Percentiles rank a stretch among this genome's conserved stretches.
Conservation (phyloP, 1,140 invertebrate species). For the Belonocnema kinseyi region DNA sequence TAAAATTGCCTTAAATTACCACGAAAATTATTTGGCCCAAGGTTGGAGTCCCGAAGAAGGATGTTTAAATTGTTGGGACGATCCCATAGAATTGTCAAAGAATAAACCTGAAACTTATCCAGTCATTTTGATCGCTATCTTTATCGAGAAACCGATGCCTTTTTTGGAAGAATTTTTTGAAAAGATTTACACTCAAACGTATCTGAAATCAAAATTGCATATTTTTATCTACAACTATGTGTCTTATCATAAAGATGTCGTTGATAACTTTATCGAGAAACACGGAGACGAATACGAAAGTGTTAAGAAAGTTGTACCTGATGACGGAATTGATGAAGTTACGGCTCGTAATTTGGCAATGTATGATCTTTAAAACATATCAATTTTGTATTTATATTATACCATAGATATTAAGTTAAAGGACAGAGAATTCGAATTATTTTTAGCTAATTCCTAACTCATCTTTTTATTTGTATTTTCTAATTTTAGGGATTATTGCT, state of each 20-base stretch:
- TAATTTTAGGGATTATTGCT: slow-evolving; percentile 85
- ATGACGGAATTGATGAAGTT: slow-evolving; percentile 84
- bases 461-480: slow-evolving; percentile 39
- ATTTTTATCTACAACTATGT: slow-evolving; percentile 91
- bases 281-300: slow-evolving; percentile 81
- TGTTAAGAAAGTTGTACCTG: slow-evolving; percentile 81
- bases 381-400: slow-evolving; percentile 9
- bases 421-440: no score
- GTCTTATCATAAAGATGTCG: slow-evolving; percentile 83
- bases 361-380: slow-evolving; percentile 78
- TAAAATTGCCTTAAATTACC: slow-evolving; percentile 88
- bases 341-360: slow-evolving; percentile 89
- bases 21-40: slow-evolving; percentile 93
- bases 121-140: slow-evolving; percentile 86
- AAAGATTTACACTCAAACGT: slow-evolving; percentile 83
- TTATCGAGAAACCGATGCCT: slow-evolving; percentile 91
- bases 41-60: slow-evolving; percentile 87
- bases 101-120: slow-evolving; percentile 75
- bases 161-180: slow-evolving; percentile 94
- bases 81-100: slow-evolving; percentile 73
- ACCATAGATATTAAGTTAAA: no score
- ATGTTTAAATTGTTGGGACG: slow-evolving; percentile 86
- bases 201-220: slow-evolving; percentile 92
- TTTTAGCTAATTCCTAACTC: neutral
- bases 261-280: slow-evolving; percentile 81